Evolutionary conservation across 23 tunicate species (phyloP).

Genomic region (Diplosoma virens): DNA sequence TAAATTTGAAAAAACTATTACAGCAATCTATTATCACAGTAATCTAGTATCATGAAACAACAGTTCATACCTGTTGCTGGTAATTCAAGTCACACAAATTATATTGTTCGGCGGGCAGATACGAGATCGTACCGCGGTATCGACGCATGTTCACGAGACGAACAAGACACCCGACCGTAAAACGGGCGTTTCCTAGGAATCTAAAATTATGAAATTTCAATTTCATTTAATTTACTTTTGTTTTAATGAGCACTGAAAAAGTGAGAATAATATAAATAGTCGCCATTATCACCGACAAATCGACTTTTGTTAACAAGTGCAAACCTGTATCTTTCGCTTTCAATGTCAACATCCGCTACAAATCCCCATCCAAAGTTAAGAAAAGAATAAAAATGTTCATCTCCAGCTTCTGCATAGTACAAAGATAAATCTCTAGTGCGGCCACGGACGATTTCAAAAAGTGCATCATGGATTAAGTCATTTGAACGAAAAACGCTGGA

Average conservation of each 20-base stretch:
- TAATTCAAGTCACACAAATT: too few species aligned
- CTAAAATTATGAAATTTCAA: too few species aligned
- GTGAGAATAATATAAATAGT: too few species aligned
- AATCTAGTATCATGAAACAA: too few species aligned
- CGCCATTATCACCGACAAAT: not conserved
- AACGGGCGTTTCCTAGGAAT: slow-evolving; percentile 56
- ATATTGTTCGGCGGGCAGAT: slow-evolving; percentile 43
- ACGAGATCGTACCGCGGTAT: slow-evolving; percentile 71
- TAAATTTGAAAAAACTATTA: too few species aligned
- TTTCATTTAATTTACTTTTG: too few species aligned
- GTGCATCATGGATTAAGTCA: slow-evolving; percentile 39
- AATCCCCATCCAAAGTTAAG: slow-evolving; percentile 93
- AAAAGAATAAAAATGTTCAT: slow-evolving; percentile 59
- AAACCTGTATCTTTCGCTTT: slow-evolving; percentile 88
- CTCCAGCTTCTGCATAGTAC: slow-evolving; percentile 27
- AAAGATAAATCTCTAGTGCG: slow-evolving; percentile 51
- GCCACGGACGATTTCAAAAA: slow-evolving; percentile 61
- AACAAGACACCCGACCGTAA: slow-evolving; percentile 71
- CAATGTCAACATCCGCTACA: slow-evolving; percentile 97
- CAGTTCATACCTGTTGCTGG: too few species aligned
- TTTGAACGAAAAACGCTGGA: slow-evolving; percentile 11
- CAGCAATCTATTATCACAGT: too few species aligned
- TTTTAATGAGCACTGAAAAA: too few species aligned
- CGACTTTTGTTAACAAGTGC: not conserved
- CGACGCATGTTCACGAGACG: slow-evolving; percentile 56